Conservation (phyloP, 2,888 invertebrate genomes). For the Dysmachus trigonus region DNA sequence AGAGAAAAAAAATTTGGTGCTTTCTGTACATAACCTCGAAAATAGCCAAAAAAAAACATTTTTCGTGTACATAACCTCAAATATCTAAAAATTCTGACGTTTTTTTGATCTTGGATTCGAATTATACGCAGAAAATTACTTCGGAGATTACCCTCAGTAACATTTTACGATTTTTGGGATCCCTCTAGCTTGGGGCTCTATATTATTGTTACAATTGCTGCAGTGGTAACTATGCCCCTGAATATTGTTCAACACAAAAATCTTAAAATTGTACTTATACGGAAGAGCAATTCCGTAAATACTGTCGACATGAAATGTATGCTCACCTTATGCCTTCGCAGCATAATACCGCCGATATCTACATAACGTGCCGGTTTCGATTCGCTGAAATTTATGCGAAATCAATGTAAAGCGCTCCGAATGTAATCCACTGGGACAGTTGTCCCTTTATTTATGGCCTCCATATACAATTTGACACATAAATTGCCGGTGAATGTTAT, state of each 20-base stretch:
- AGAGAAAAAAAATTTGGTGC: no score
- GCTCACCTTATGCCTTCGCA: not conserved
- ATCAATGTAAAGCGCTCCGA: not conserved
- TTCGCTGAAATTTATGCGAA: not conserved
- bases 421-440: not conserved
- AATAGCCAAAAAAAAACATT: no score
- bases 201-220: no score
- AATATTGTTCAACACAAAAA: not conserved
- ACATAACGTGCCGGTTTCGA: not conserved
- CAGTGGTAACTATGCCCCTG: no score
- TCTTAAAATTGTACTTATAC: not conserved
- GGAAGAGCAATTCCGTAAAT: not conserved
- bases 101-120: no score
- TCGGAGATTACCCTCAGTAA: no score
- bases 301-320: not conserved
- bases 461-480: not conserved
- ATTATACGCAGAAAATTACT: no score
- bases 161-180: no score
- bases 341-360: not conserved
- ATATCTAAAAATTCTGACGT: no score
- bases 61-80: no score
- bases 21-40: no score
- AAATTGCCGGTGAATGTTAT: not conserved
- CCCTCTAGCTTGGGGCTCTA: no score
- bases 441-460: not conserved